Percentiles rank a stretch among this genome's conserved stretches.
Evolutionary conservation across 2,113 vertebrate genomes (phyloP).

Genomic region (Gallinago paraguaiae): DNA sequence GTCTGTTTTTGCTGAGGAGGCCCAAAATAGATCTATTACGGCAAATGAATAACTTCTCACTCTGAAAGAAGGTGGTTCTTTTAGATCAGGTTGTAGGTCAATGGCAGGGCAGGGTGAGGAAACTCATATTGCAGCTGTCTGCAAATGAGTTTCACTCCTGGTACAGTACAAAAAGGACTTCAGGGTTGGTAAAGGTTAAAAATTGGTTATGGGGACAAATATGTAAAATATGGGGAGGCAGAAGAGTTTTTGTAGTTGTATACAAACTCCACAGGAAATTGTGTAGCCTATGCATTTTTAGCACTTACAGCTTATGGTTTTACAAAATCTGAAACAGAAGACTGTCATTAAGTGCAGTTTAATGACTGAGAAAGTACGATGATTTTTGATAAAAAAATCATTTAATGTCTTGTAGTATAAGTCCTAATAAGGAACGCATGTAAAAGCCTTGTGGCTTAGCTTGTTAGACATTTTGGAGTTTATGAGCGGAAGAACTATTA

Average conservation of each 20-base stretch:
- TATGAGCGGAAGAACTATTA: not conserved
- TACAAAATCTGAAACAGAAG: not conserved
- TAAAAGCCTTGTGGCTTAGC: not conserved
- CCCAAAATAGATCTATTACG: slow-evolving; percentile 64
- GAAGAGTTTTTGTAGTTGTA: not conserved
- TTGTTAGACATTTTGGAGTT: not conserved
- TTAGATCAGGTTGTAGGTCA: slow-evolving; percentile 75
- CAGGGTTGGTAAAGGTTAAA: not conserved
- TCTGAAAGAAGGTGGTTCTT: slow-evolving; percentile 70
- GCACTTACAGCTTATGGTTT: not conserved
- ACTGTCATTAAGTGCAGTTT: not conserved
- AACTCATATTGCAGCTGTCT: slow-evolving; percentile 70
- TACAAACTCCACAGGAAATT: not conserved
- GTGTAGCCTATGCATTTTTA: not conserved
- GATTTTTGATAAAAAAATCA: not conserved
- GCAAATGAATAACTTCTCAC: slow-evolving; percentile 73
- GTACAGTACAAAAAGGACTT: not conserved
- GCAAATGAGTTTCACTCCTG: slow-evolving; percentile 55
- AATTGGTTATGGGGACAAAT: not conserved
- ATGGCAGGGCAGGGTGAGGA: slow-evolving; percentile 61
- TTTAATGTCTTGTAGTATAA: not conserved
- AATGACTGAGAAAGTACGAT: not conserved
- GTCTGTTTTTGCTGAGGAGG: slow-evolving; percentile 58
- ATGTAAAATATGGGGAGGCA: not conserved
- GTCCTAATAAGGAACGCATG: not conserved